phyloP scores from a whole-genome alignment of 2,888 invertebrate species.

The Cyaniris semiargus region DNA sequence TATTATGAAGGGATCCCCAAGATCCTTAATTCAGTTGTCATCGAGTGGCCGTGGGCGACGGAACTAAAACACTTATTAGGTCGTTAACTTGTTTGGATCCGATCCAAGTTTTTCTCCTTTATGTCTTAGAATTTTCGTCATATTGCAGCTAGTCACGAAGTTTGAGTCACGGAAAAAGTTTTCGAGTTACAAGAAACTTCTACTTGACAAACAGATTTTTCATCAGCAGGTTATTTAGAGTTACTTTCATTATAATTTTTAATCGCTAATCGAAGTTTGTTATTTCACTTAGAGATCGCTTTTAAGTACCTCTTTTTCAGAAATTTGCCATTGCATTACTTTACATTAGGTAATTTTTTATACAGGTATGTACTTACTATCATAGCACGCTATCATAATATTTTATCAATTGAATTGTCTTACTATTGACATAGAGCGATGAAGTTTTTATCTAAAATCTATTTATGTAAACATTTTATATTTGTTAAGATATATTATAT shows the following conservation, averaged over 20 bases:
- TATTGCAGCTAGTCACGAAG: constrained; percentile 7
- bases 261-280: background rate
- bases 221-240: background rate
- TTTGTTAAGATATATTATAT: background rate
- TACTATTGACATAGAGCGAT: background rate
- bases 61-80: constrained; percentile 26
- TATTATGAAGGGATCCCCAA: background rate
- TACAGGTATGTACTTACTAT: background rate
- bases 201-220: background rate
- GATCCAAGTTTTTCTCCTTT: constrained; percentile 22
- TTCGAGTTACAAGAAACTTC: background rate
- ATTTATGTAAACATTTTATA: background rate
- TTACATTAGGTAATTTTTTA: background rate
- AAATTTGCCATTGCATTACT: background rate
- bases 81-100: constrained; percentile 26
- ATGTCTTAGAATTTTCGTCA: constrained; percentile 13
- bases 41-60: constrained; percentile 22
- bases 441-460: background rate
- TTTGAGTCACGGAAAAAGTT: constrained; percentile 4
- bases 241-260: background rate
- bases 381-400: background rate
- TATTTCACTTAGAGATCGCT: background rate
- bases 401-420: background rate
- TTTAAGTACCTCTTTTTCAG: background rate
- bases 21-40: constrained; percentile 24